Base-by-base conservation (phyloP, 1,140 invertebrate species). In the Drosophila kepulauana region DNA sequence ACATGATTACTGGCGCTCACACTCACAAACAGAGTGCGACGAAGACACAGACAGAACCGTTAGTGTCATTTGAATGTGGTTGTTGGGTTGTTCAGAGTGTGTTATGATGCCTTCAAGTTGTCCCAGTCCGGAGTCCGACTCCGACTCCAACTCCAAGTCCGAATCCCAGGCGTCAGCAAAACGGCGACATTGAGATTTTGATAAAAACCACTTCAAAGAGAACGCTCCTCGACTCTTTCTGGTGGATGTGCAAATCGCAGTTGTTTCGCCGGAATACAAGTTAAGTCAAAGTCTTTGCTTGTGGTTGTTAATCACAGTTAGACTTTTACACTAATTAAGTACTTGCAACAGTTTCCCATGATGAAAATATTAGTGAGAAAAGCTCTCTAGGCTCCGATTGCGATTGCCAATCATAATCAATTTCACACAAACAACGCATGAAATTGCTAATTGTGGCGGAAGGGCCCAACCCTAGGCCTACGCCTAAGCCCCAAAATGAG, bases 11-110 rank as follows among this genome's bases (percentile, higher is more conserved):
- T 81, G 84, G 71, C 84, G 87, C 84, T 89, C 81, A 62, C 68
- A 62, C 68, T n/a, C n/a, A 62, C 52, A 68, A 52, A 58, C 63
- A 64, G 48, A 56, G 68, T 51, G 59, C 41, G 52, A 35, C 41
- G 30, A 52, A 71, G 54, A 66, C 71, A 76, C 69, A 62, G 84
- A 87, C 85, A 88, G 82, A 88, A 86, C 84, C 84, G 84, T 88
- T 87, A 89, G 84, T 87, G 84, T 88, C 84, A 87, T 84, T 87
- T 89, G 82, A 87, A 87, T 87, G 84, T 81, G 84, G 66, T 59
- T 79, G 79, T 79, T 86, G 82, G 80, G 66, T 54, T 79, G 79
- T 76, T 86, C 79, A 67, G 62, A 65, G 79, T 79, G 56, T 82
- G 79, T 52, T 78, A 88, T 77, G 74, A 78, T 77, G 79, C 81